Conservation (phyloP, 2,113 vertebrate genomes). For the Xiphorhynchus elegans region DNA sequence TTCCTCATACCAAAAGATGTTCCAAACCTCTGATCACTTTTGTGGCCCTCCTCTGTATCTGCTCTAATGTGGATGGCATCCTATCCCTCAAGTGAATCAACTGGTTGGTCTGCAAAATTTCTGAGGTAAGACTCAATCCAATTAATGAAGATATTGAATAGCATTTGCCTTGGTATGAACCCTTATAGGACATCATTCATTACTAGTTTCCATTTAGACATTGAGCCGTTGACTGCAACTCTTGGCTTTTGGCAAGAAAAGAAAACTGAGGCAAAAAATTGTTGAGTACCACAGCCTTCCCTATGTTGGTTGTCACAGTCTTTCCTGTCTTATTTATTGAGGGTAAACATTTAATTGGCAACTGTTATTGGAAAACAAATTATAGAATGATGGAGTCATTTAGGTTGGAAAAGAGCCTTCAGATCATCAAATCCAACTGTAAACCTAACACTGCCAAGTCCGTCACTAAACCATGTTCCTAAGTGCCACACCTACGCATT, state of each 20-base stretch:
- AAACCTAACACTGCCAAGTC: background rate
- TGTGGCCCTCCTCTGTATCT: no score
- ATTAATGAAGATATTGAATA: background rate
- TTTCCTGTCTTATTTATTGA: background rate
- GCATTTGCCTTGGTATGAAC: background rate
- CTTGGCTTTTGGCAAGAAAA: background rate
- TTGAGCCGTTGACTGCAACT: background rate
- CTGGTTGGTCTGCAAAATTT: background rate
- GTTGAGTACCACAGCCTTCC: background rate
- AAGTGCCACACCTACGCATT: background rate
- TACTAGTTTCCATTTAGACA: background rate
- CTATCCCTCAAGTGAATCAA: background rate
- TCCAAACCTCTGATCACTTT: no score
- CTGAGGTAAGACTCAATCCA: background rate
- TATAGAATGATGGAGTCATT: background rate
- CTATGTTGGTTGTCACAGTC: background rate
- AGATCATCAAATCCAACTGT: background rate
- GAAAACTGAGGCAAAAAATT: background rate
- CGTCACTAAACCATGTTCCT: background rate
- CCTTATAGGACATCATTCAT: background rate
- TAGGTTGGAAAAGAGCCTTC: no score
- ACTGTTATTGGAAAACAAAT: background rate
- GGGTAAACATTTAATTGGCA: background rate
- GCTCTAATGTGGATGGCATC: background rate
- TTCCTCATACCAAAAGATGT: no score